A percentile compares a stretch with the other conserved stretches of the same genome.
Evolutionary conservation across 64 coral and sea anemone genomes (phyloP).

Genomic region (Acropora yongei): DNA sequence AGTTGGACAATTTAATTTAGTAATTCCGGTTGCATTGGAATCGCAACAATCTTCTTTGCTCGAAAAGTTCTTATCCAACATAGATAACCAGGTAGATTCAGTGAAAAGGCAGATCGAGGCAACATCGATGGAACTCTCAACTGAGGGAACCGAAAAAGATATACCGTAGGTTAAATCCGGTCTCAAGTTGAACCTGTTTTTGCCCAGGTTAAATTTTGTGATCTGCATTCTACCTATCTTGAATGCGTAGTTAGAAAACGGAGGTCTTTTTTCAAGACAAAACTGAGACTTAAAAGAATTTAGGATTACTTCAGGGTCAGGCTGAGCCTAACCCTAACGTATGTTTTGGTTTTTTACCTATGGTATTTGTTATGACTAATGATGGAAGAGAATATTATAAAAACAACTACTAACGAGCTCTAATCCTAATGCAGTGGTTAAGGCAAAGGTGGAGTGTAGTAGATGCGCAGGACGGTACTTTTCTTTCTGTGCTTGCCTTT

Average conservation of each 20-base stretch:
- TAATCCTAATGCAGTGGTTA: not conserved
- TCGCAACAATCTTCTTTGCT: not conserved
- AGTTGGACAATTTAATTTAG: not conserved
- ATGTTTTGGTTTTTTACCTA: not conserved
- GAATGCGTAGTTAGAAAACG: not conserved
- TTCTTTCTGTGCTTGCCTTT: not conserved
- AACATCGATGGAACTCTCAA: not conserved
- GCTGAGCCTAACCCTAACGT: not conserved
- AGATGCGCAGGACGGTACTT: not conserved
- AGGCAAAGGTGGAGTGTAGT: not conserved
- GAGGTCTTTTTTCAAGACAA: not conserved
- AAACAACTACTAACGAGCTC: not conserved
- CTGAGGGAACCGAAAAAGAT: not conserved
- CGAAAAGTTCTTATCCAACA: not conserved
- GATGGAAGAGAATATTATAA: not conserved
- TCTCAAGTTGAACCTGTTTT: slow-evolving; percentile 4
- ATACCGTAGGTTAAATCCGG: not conserved
- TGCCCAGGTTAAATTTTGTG: not conserved
- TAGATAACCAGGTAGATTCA: not conserved
- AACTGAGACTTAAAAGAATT: not conserved
- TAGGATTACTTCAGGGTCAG: not conserved
- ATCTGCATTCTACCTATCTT: not conserved
- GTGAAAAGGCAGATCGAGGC: not conserved
- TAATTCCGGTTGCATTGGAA: not conserved
- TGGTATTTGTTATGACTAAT: not conserved